Percentiles rank a stretch among this genome's conserved stretches.
Evolutionary conservation across 2,113 vertebrate genomes (phyloP).

Genomic region (Laterallus jamaicensis): DNA sequence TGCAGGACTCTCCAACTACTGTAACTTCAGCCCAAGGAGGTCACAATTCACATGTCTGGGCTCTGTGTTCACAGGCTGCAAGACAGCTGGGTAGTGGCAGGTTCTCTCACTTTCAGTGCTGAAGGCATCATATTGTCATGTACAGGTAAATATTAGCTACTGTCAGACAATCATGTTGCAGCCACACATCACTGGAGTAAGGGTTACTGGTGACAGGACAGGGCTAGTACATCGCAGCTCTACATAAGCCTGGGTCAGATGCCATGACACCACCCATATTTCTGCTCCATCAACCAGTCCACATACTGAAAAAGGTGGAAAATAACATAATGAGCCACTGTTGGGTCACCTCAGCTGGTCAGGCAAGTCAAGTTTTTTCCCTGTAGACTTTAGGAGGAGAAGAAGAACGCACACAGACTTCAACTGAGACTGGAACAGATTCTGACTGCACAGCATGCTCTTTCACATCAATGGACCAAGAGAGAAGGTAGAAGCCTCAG

Average conservation of each 20-base stretch:
- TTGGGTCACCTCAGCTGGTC: neutral
- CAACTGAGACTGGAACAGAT: neutral
- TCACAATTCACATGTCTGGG: neutral
- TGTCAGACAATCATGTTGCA: neutral
- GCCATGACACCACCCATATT: neutral
- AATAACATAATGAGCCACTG: neutral
- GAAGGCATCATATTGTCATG: rapidly evolving
- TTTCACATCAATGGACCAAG: neutral
- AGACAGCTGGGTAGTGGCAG: neutral
- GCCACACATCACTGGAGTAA: neutral
- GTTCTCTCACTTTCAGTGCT: neutral
- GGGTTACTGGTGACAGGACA: neutral
- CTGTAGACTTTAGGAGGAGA: neutral
- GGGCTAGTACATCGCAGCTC: neutral
- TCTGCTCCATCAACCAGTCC: neutral
- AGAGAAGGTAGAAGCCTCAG: neutral
- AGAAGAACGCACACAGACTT: neutral
- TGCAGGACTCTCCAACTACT: neutral
- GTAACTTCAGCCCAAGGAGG: neutral
- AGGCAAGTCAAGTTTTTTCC: neutral
- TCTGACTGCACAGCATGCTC: neutral
- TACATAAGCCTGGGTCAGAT: neutral
- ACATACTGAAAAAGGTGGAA: neutral
- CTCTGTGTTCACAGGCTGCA: neutral
- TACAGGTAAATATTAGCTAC: neutral